Percentiles rank a stretch among this genome's conserved stretches.
Conservation (phyloP, 2,113 vertebrate species). For the Aegithalos caudatus region DNA sequence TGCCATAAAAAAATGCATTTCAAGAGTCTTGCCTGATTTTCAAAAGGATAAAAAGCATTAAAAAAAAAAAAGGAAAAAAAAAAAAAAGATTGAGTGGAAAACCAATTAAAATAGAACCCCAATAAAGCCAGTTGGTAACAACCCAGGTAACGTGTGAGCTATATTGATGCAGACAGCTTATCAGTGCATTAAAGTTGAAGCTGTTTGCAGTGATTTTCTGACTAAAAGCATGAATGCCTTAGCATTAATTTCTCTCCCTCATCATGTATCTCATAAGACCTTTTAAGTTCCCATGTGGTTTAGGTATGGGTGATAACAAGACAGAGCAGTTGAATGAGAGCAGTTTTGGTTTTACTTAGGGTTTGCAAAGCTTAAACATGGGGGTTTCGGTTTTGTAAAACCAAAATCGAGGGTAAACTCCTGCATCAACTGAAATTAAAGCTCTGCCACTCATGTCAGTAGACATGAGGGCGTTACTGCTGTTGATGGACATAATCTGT, state of each 20-base stretch:
- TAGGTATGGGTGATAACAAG: background rate
- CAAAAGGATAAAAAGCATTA: background rate
- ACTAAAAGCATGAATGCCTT: background rate
- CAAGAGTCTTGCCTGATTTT: background rate
- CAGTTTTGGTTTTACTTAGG: background rate
- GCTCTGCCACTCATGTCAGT: background rate
- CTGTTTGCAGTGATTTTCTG: background rate
- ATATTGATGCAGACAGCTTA: background rate
- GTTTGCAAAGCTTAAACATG: background rate
- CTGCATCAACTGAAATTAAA: background rate
- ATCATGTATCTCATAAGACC: background rate
- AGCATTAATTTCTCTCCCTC: background rate
- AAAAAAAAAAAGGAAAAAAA: background rate
- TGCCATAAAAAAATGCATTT: background rate
- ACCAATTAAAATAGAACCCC: background rate
- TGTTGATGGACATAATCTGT: background rate
- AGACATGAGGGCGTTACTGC: background rate
- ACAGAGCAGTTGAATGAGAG: background rate
- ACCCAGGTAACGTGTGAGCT: background rate
- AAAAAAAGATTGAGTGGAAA: background rate
- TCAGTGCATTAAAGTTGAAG: background rate
- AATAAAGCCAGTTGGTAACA: background rate
- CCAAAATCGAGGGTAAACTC: background rate
- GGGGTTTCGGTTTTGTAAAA: background rate
- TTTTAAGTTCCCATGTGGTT: background rate